Conservation (phyloP, 2,888 invertebrate genomes). For the Xylocampa areola region DNA sequence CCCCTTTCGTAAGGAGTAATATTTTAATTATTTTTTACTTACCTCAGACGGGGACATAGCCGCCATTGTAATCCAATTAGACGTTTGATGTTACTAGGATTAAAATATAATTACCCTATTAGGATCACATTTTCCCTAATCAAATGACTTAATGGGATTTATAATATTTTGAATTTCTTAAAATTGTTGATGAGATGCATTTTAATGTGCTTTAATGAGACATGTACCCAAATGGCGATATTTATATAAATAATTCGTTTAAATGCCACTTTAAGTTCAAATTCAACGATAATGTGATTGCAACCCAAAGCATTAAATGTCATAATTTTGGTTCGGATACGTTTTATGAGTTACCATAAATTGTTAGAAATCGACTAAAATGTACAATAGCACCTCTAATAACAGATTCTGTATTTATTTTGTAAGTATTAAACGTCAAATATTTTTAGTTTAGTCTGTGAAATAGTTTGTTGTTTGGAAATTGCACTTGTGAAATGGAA, state of each 20-base stretch:
- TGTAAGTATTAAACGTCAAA: slow-evolving; percentile 18
- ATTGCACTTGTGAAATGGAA: slow-evolving; percentile 41
- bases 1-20: slow-evolving; percentile 28
- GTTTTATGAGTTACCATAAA: background rate
- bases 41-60: slow-evolving; percentile 94
- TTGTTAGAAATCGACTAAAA: background rate
- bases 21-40: slow-evolving; percentile 83
- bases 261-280: too few species aligned
- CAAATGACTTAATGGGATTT: background rate
- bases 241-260: too few species aligned
- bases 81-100: slow-evolving; percentile 78
- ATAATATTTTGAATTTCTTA: background rate
- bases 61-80: slow-evolving; percentile 91
- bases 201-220: background rate
- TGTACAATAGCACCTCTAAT: background rate
- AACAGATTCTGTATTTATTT: background rate
- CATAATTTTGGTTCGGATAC: slow-evolving; percentile 17
- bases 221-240: too few species aligned
- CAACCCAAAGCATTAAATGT: slow-evolving; percentile 25
- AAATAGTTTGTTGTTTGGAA: slow-evolving; percentile 44
- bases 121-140: background rate
- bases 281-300: slow-evolving; percentile 5
- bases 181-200: background rate
- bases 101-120: slow-evolving; percentile 45
- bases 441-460: slow-evolving; percentile 7